Evolutionary conservation across 1,140 invertebrate genomes (phyloP).

Genomic region (Drosophila nannoptera): DNA sequence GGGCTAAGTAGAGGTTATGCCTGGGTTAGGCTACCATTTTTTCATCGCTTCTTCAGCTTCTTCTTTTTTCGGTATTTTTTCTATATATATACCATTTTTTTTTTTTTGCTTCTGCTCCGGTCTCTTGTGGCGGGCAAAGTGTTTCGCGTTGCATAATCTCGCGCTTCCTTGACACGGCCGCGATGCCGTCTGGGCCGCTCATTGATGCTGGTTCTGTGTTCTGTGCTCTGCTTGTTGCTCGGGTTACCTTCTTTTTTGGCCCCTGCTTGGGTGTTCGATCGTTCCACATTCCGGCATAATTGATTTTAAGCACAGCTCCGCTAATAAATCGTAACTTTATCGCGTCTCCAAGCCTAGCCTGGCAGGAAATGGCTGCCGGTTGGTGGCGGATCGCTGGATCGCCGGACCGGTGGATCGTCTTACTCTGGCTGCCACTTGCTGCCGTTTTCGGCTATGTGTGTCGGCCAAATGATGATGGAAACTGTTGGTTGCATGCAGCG

Average conservation of each 20-base stretch:
- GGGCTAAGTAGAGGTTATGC: slow-evolving; percentile 74
- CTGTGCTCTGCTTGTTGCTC: slow-evolving; percentile 4
- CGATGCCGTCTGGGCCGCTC: neutral
- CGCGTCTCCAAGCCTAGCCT: slow-evolving; percentile 30
- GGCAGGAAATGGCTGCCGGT: slow-evolving; percentile 45
- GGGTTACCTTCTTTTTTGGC: slow-evolving; percentile 25
- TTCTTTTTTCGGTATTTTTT: neutral
- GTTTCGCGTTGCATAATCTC: slow-evolving; percentile 76
- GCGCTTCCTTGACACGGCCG: slow-evolving; percentile 42
- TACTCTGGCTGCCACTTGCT: slow-evolving; percentile 17
- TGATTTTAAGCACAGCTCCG: slow-evolving; percentile 77
- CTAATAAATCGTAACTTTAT: slow-evolving; percentile 79
- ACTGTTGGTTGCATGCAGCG: slow-evolving; percentile 43
- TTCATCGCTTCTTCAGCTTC: neutral
- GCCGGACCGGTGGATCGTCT: neutral
- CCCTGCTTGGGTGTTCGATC: slow-evolving; percentile 72
- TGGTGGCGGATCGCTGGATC: slow-evolving; percentile 29
- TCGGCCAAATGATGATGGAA: slow-evolving; percentile 72
- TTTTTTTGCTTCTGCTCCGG: slow-evolving; percentile 11
- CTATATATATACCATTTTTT: too few relatives aligned
- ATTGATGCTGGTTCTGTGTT: slow-evolving; percentile 11
- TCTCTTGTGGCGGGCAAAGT: slow-evolving; percentile 47
- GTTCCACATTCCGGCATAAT: slow-evolving; percentile 79
- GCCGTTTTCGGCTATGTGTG: slow-evolving; percentile 46
- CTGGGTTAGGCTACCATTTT: slow-evolving; percentile 72